Percentiles rank a stretch among this genome's conserved stretches.
Conservation (phyloP, 2,888 invertebrate species). For the Ectemnius continuus region DNA sequence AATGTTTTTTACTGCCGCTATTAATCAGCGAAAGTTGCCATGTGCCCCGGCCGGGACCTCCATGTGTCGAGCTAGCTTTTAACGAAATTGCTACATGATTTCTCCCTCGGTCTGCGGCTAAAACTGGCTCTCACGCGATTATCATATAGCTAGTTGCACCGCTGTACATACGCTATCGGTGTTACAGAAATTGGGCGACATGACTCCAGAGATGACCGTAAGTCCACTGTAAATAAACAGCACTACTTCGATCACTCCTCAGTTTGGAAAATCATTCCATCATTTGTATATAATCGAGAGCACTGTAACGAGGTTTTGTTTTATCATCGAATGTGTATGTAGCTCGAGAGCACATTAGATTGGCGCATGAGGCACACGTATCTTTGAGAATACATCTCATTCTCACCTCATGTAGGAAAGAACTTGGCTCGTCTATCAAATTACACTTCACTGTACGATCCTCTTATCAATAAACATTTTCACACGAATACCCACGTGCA, state of each 20-base stretch:
- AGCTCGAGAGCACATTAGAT: no score
- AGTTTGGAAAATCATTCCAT: no score
- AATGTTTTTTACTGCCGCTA: background rate
- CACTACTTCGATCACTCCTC: background rate
- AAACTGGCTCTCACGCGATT: constrained; percentile 22
- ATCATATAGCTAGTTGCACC: constrained; percentile 69
- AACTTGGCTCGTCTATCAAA: constrained; percentile 1
- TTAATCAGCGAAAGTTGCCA: no score
- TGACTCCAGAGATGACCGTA: constrained; percentile 78
- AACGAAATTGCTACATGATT: no score
- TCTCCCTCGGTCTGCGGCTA: background rate
- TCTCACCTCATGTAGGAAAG: background rate
- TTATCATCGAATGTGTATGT: no score
- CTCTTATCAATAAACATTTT: constrained; percentile 48
- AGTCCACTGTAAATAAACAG: constrained; percentile 76
- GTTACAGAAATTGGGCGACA: constrained; percentile 78
- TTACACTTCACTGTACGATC: constrained; percentile 29
- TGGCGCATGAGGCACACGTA: no score
- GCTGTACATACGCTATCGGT: constrained; percentile 78
- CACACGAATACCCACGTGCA: background rate
- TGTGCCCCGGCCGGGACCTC: no score
- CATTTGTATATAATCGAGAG: no score
- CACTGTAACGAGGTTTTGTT: no score
- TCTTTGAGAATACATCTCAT: constrained; percentile 1
- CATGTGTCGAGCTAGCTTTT: background rate